Conservation (phyloP, 2,797 vertebrate species). For the Streptopelia turtur region DNA sequence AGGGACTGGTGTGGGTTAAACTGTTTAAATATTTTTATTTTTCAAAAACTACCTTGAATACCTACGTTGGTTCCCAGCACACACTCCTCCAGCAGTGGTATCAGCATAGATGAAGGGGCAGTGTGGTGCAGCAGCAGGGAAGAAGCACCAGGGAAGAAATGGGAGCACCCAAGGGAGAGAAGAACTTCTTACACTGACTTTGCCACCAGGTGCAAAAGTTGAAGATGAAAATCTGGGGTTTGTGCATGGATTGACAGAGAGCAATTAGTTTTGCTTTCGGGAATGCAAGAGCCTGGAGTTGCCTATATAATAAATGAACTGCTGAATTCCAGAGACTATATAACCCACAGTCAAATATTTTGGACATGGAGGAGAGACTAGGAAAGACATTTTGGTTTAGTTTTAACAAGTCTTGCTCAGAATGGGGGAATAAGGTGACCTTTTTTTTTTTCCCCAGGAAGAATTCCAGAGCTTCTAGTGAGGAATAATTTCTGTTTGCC, state of each 20-base stretch:
- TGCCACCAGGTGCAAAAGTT: neutral
- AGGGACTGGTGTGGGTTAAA: neutral
- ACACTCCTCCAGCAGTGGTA: neutral
- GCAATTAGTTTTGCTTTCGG: neutral
- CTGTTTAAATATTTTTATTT: neutral
- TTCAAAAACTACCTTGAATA: neutral
- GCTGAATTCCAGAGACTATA: neutral
- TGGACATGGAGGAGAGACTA: neutral
- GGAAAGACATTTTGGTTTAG: neutral
- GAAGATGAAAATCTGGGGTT: neutral
- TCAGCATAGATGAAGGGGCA: neutral
- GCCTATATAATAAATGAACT: neutral
- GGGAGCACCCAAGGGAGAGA: neutral
- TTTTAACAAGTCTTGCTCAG: neutral
- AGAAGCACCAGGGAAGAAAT: neutral
- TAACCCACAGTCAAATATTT: neutral
- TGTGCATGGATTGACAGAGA: neutral
- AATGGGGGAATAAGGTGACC: neutral
- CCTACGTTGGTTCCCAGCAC: neutral
- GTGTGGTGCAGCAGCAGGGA: accelerated
- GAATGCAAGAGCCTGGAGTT: neutral
- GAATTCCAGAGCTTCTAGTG: neutral
- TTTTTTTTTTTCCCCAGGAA: neutral
- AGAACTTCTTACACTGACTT: neutral
- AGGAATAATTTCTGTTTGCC: neutral